These are phyloP conservation scores for Aphrophora alni DNA, from an alignment of 2,888 invertebrate genomes.

Conservation along the genomic window DNA sequence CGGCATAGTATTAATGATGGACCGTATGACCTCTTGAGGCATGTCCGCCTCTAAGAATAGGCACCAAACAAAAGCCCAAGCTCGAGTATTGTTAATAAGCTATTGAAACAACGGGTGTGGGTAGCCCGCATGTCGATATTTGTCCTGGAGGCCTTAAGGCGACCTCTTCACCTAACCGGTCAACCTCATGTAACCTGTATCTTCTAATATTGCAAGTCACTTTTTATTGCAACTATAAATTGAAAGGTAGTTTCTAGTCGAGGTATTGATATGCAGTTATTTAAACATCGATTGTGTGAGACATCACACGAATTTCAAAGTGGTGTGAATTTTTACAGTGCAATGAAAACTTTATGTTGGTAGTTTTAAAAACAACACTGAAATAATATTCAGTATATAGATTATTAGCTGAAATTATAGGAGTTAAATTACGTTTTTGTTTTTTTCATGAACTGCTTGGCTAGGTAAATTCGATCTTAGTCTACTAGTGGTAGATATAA, in stretches of 20 bases:
- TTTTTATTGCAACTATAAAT: background rate
- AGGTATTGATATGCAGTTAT: too few relatives aligned
- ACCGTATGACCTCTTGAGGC: background rate
- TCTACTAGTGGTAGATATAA: too few relatives aligned
- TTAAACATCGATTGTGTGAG: too few relatives aligned
- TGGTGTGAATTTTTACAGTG: too few relatives aligned
- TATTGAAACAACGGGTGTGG: background rate
- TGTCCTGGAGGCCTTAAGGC: background rate
- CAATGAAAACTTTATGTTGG: too few relatives aligned
- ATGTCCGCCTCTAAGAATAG: background rate
- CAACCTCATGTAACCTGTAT: background rate
- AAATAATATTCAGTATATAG: too few relatives aligned
- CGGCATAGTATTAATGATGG: constrained; percentile 1
- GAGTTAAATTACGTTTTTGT: too few relatives aligned
- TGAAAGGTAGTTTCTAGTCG: background rate
- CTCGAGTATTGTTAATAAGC: background rate
- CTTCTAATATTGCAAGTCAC: background rate
- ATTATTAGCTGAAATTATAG: too few relatives aligned
- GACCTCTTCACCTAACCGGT: background rate
- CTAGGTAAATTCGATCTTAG: too few relatives aligned
- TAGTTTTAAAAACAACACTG: too few relatives aligned
- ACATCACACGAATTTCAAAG: too few relatives aligned
- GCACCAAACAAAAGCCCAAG: background rate
- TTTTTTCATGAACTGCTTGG: too few relatives aligned
- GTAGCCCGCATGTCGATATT: constrained; percentile 2